A percentile compares a stretch with the other conserved stretches of the same genome.
Conservation (phyloP, 1,140 invertebrate species). For the Habropoda laboriosa region DNA sequence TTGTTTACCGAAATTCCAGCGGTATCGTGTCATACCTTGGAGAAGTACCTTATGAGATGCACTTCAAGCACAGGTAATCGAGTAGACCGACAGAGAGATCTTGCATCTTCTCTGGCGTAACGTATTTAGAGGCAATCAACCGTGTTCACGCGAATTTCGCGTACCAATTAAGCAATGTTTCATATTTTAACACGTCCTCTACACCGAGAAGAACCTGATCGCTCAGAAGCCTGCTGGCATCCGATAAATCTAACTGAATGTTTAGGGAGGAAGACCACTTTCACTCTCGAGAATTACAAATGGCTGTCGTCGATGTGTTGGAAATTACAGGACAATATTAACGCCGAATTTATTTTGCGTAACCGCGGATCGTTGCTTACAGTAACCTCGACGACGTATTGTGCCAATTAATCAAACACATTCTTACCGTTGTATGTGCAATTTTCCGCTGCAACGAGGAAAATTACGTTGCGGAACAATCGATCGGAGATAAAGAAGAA, state of each 20-base stretch:
- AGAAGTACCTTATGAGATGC: too few species aligned
- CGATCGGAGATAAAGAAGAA: neutral
- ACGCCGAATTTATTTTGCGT: neutral
- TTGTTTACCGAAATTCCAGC: neutral
- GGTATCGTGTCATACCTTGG: too few species aligned
- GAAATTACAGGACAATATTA: neutral
- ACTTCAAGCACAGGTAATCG: too few species aligned
- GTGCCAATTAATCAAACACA: neutral
- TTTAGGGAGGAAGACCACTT: neutral
- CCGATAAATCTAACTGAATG: neutral
- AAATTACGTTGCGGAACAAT: too few species aligned
- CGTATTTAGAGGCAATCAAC: too few species aligned
- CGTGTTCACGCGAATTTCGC: neutral
- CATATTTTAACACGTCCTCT: neutral
- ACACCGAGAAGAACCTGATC: neutral
- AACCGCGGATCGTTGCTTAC: neutral
- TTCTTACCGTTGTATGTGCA: neutral
- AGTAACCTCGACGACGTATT: neutral
- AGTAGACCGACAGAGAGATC: too few species aligned
- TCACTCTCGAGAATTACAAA: neutral
- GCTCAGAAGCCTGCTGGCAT: neutral
- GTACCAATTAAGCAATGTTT: neutral
- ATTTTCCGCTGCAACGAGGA: neutral
- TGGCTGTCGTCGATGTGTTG: neutral
- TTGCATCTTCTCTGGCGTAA: too few species aligned